Percentiles rank a stretch among this genome's conserved stretches.
Conservation (phyloP, 2,888 invertebrate genomes). For the Dromius quadrimaculatus region DNA sequence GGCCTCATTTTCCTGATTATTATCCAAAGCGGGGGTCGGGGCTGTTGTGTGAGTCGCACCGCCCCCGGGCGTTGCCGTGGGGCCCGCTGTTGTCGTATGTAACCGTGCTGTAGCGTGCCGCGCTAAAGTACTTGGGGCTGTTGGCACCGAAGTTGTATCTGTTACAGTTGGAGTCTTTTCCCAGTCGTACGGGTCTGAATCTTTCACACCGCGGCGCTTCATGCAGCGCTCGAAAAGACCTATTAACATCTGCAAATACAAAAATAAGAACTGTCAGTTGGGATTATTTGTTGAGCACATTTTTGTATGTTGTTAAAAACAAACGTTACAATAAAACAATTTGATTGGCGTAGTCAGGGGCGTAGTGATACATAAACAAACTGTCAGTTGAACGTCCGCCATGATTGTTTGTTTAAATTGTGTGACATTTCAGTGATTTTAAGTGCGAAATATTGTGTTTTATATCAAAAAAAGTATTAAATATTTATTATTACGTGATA, state of each 20-base stretch:
- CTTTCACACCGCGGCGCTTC: conserved; percentile 90
- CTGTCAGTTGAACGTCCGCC: too few species aligned
- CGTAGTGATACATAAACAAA: too few species aligned
- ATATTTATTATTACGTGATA: too few species aligned
- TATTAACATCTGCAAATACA: conserved; percentile 77
- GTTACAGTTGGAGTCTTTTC: conserved; percentile 74
- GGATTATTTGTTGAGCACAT: too few species aligned
- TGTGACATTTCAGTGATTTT: too few species aligned
- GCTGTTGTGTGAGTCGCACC: conserved; percentile 54
- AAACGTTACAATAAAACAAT: too few species aligned
- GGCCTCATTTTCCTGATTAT: conserved; percentile 61
- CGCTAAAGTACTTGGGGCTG: conserved; percentile 55
- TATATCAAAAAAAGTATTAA: too few species aligned
- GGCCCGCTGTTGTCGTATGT: conserved; percentile 50
- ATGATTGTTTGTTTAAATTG: too few species aligned
- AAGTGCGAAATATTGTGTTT: too few species aligned
- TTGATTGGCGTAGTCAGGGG: too few species aligned
- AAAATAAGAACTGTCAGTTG: too few species aligned
- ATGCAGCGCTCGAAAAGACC: conserved; percentile 92
- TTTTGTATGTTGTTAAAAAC: too few species aligned
- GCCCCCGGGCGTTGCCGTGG: conserved; percentile 57
- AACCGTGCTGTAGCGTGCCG: conserved; percentile 57
- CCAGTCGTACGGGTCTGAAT: conserved; percentile 96
- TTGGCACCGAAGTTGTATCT: conserved; percentile 58
- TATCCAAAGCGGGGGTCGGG: conserved; percentile 63